These are phyloP conservation scores for Hybos culiciformis DNA, from an alignment of 2,888 invertebrate genomes.

Conservation along the genomic window DNA sequence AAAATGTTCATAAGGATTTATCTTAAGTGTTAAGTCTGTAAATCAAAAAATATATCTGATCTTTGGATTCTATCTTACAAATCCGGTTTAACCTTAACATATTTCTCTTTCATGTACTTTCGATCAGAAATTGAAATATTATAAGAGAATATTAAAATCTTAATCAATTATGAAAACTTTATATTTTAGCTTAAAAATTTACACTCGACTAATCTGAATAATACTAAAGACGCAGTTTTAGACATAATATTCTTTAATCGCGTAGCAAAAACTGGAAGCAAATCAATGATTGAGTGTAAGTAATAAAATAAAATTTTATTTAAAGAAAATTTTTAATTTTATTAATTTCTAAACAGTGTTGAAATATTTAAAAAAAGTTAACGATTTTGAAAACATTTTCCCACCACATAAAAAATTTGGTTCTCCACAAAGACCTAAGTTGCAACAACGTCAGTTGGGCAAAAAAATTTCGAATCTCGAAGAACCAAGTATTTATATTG, in stretches of 20 bases:
- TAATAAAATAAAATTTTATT: too few relatives aligned
- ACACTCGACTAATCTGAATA: constrained; percentile 44
- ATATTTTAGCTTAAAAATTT: not conserved
- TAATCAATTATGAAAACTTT: not conserved
- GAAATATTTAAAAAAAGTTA: not conserved
- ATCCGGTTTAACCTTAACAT: too few relatives aligned
- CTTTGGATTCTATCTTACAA: too few relatives aligned
- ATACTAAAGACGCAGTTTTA: constrained; percentile 57
- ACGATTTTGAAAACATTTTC: constrained; percentile 35
- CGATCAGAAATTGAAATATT: too few relatives aligned
- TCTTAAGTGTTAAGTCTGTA: too few relatives aligned
- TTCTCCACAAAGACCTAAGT: constrained; percentile 36
- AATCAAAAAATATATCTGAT: too few relatives aligned
- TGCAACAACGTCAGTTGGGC: constrained; percentile 58
- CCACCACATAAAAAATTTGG: constrained; percentile 24
- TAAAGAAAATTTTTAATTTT: too few relatives aligned
- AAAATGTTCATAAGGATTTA: too few relatives aligned
- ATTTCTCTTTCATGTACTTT: too few relatives aligned
- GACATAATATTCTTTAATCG: constrained; percentile 70
- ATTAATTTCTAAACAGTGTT: too few relatives aligned
- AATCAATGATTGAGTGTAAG: constrained; percentile 66
- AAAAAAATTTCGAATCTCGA: constrained; percentile 53
- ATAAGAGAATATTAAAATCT: too few relatives aligned
- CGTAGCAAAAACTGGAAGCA: constrained; percentile 82
- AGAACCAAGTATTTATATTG: constrained; percentile 65